Evolutionary conservation across 2,797 vertebrate species (phyloP).

Genomic region (Silurus lanzhouensis): DNA sequence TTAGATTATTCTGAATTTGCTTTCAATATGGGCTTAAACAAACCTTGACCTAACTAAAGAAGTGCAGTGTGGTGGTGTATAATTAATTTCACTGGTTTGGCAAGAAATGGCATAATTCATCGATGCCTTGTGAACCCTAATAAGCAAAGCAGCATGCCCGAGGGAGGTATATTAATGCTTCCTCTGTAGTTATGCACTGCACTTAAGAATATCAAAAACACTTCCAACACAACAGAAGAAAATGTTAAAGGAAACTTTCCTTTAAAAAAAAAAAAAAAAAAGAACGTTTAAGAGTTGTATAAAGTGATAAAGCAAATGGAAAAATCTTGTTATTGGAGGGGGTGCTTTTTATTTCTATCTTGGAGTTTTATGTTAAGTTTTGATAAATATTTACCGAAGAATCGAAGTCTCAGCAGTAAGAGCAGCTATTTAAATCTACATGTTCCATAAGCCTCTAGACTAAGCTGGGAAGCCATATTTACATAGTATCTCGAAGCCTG

Average conservation of each 20-base stretch:
- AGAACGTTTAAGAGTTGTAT: not conserved
- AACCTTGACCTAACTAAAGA: constrained; percentile 18
- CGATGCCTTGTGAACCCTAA: constrained; percentile 11
- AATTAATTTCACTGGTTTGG: constrained; percentile 9
- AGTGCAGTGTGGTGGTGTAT: constrained; percentile 20
- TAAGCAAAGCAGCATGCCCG: constrained; percentile 14
- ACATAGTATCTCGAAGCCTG: constrained; percentile 62
- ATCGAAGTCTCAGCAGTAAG: constrained; percentile 57
- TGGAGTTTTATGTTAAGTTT: constrained; percentile 35
- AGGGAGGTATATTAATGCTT: constrained; percentile 18
- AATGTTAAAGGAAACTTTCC: not conserved
- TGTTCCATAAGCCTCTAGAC: constrained; percentile 63
- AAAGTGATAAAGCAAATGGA: not conserved
- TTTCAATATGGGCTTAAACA: constrained; percentile 24
- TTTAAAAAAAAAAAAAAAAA: not conserved
- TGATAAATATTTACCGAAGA: constrained; percentile 55
- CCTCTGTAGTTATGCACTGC: constrained; percentile 22
- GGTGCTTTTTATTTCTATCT: not conserved
- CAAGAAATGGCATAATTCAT: constrained; percentile 2
- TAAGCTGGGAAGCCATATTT: constrained; percentile 65
- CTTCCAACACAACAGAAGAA: constrained; percentile 1
- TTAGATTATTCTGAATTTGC: constrained; percentile 19
- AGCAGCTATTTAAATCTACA: constrained; percentile 56
- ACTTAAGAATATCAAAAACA: constrained; percentile 21
- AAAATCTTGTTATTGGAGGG: not conserved